Evolutionary conservation across 2,113 vertebrate species (phyloP), one percentile per base, ranked within the genome.

Genomic region (Paedocypris sp.): DNA sequence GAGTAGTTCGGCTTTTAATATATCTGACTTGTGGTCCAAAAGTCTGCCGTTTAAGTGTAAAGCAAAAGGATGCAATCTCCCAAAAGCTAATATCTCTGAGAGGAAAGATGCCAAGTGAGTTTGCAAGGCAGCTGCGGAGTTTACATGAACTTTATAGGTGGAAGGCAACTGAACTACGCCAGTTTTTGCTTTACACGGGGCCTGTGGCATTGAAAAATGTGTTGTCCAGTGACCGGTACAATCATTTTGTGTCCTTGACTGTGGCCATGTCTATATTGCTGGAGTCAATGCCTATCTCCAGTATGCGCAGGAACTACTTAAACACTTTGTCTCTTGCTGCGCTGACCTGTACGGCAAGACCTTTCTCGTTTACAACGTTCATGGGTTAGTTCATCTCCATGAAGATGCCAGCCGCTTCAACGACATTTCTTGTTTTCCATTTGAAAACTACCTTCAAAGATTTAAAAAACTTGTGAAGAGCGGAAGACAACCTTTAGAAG

Each of bases 141-240:
- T 23, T 29, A 9, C 9, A n/a, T 5, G 33, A 41, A 36, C 15
- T 52, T 22, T 29, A 35, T 52, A 11, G 11, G n/a, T 23, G 31
- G 31, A 36, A 52, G 36, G 52, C 35, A 10, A 56, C 52, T 16
- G 52, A 56, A 26, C 7, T 56, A 26, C 13, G 35, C 13, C 52
- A 41, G 12, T 39, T 56, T 39, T 23, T 56, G 22, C 22, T 56
- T 13, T 56, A 56, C 4, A 39, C 52, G 16, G 23, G 52, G 41
- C 13, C 52, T 12, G n/a, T 41, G 25, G 19, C 23, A 12, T 52
- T 52, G 19, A 13, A 52, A n/a, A 20, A 52, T 25, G 52, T 29
- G 22, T 4, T 56, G 22, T 26, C 35, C 16, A 22, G 10, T n/a
- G 23, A 41, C 6, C 12, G 26, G 5, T 56, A 56, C 12, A 4